Evolutionary conservation across 1,140 invertebrate genomes (phyloP).

Genomic region (Laupala kohalensis): DNA sequence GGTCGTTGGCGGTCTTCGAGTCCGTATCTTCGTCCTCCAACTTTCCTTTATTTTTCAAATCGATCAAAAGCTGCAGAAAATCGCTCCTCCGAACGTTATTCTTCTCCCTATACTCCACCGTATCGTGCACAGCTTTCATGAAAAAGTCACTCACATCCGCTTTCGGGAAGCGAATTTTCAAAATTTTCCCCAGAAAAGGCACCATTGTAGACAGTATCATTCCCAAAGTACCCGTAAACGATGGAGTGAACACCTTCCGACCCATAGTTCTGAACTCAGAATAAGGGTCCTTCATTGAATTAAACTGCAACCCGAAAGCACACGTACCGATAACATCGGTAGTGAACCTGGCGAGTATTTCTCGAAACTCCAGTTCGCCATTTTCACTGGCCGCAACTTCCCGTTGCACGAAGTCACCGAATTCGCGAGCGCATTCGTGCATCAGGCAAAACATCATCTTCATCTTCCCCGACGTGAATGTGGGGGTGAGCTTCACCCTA

Average conservation of each 20-base stretch:
- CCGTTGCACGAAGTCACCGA: neutral
- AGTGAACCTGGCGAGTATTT: conserved; percentile 32
- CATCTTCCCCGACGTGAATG: conserved; percentile 42
- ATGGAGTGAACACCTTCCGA: conserved; percentile 24
- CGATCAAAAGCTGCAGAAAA: conserved; percentile 9
- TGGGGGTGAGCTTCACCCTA: conserved; percentile 35
- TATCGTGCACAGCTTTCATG: conserved; percentile 15
- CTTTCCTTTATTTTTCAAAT: conserved; percentile 10
- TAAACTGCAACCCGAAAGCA: conserved; percentile 40
- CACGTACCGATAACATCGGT: conserved; percentile 41
- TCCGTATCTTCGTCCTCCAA: conserved; percentile 4
- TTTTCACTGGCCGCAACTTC: conserved; percentile 11
- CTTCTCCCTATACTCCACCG: conserved; percentile 17
- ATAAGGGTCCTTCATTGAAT: conserved; percentile 32
- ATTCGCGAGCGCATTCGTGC: neutral
- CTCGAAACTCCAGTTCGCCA: conserved; percentile 26
- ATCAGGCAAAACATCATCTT: conserved; percentile 33
- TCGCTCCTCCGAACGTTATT: conserved; percentile 23
- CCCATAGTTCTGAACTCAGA: conserved; percentile 36
- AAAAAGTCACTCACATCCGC: conserved; percentile 19
- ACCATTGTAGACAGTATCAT: neutral
- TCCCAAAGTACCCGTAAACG: neutral
- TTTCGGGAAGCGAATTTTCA: neutral
- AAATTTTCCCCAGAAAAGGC: neutral
- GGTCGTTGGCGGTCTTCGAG: no score